Evolutionary conservation across 2,797 vertebrate genomes (phyloP).

Genomic region (Dipus sagitta): DNA sequence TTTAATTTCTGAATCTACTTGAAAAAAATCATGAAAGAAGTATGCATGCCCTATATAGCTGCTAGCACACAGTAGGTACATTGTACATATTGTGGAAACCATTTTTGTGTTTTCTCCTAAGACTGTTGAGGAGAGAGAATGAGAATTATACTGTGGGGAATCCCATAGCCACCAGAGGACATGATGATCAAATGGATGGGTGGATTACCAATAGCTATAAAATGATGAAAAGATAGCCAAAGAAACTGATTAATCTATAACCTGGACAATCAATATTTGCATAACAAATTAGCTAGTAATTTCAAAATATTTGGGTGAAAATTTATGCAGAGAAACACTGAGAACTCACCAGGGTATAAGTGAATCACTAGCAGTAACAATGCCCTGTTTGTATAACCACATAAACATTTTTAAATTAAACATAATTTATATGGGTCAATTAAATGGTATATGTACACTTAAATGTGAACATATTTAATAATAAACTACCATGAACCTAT

Average conservation of each 20-base stretch:
- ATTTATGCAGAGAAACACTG: background rate
- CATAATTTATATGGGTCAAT: background rate
- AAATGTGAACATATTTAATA: background rate
- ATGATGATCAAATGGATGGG: too few species aligned
- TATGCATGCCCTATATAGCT: background rate
- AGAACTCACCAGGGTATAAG: background rate
- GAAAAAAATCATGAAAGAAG: background rate
- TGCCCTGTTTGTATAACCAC: background rate
- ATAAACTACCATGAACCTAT: background rate
- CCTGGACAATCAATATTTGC: background rate
- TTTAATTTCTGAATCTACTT: background rate
- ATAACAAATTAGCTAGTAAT: background rate
- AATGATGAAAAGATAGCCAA: background rate
- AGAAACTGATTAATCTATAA: background rate
- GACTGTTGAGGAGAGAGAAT: too few species aligned
- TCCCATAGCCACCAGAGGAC: too few species aligned
- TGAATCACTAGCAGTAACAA: background rate
- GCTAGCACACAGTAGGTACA: background rate
- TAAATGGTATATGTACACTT: background rate
- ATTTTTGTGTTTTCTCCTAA: too few species aligned
- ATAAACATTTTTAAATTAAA: conserved; percentile 5
- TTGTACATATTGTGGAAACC: background rate
- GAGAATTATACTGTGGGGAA: too few species aligned
- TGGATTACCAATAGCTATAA: background rate
- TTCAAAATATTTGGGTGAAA: background rate